Evolutionary conservation across 1,140 invertebrate genomes (phyloP).

Genomic region (Vollenhovia emeryi): DNA sequence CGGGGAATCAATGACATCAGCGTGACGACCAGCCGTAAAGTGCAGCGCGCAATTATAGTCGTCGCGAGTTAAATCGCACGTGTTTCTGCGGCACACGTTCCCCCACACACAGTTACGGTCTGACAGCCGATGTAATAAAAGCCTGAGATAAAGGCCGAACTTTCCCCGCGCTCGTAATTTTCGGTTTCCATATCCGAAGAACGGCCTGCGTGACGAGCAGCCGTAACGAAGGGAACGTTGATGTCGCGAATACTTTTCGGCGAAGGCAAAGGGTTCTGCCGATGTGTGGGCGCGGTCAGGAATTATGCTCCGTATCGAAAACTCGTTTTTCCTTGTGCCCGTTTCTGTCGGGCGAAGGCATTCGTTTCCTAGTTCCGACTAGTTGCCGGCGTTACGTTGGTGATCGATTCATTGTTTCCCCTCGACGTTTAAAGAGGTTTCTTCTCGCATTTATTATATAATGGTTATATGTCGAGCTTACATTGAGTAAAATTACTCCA

Average conservation of each 20-base stretch:
- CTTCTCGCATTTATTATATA: not conserved
- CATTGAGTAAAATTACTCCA: not conserved
- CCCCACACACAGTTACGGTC: not conserved
- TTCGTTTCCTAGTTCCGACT: conserved; percentile 1
- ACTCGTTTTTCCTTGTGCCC: not conserved
- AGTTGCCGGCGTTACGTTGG: not conserved
- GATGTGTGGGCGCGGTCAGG: not conserved
- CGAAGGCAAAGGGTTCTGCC: conserved; percentile 25
- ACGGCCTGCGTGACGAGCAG: conserved; percentile 67
- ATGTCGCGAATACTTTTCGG: conserved; percentile 55
- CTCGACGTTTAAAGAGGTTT: not conserved
- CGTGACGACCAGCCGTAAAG: conserved; percentile 75
- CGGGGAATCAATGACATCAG: conserved; percentile 61
- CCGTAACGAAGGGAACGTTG: conserved; percentile 64
- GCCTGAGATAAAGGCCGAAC: conserved; percentile 70
- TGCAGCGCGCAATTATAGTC: conserved; percentile 74
- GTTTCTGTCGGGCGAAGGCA: not conserved
- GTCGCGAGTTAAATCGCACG: conserved; percentile 69
- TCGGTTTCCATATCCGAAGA: conserved; percentile 71
- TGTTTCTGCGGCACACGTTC: conserved; percentile 59
- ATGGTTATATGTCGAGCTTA: not conserved
- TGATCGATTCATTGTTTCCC: not conserved
- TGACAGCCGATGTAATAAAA: conserved; percentile 71
- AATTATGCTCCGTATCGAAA: conserved; percentile 52
- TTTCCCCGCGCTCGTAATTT: conserved; percentile 67